Percentiles rank a stretch among this genome's conserved stretches.
These are phyloP conservation scores for Alectura lathami DNA, from an alignment of 2,113 vertebrate species.

Conservation along the genomic window DNA sequence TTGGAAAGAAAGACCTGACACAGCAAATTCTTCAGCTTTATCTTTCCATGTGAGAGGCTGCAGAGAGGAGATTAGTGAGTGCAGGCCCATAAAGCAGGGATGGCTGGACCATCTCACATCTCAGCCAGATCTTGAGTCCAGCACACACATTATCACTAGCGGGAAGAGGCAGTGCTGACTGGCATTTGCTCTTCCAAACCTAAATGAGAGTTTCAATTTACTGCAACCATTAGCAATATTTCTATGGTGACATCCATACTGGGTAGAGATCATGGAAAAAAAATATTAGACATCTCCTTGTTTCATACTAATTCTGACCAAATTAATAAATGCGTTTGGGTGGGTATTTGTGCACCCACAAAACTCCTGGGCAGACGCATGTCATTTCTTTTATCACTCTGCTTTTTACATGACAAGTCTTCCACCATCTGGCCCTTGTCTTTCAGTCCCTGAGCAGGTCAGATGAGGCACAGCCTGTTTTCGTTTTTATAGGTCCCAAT, in stretches of 20 bases:
- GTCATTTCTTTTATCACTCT: not conserved
- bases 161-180: not conserved
- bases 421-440: not conserved
- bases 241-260: not conserved
- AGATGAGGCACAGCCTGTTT: not conserved
- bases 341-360: not conserved
- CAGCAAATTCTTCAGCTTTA: constrained; percentile 1
- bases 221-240: not conserved
- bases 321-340: not conserved
- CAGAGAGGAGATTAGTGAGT: not conserved
- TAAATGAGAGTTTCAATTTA: not conserved
- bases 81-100: not conserved
- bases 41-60: not conserved
- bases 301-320: not conserved
- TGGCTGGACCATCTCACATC: not conserved
- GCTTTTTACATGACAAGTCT: not conserved
- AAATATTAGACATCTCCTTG: not conserved
- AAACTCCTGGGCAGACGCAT: not conserved
- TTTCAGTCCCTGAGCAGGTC: not conserved
- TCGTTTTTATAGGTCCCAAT: not conserved
- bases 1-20: constrained; percentile 14
- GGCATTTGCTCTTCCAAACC: not conserved
- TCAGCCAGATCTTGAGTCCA: not conserved
- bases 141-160: not conserved
- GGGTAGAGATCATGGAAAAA: not conserved